Conservation (phyloP, 2,888 invertebrate genomes). For the Cartodere bifasciata region DNA sequence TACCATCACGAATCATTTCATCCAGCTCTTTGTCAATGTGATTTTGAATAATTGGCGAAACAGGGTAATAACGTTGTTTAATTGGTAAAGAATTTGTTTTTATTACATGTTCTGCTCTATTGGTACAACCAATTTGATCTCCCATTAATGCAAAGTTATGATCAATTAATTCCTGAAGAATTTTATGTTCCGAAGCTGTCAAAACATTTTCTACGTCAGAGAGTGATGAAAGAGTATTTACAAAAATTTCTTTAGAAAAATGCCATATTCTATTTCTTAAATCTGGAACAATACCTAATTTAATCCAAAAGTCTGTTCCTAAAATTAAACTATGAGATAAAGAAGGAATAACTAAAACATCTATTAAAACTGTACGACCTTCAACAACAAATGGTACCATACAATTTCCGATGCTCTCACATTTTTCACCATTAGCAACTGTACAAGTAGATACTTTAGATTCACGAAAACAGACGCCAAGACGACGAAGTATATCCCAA, state of each 20-base stretch:
- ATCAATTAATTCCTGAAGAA: not conserved
- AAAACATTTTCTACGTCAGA: not conserved
- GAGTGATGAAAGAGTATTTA: not conserved
- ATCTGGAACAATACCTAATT: slow-evolving; percentile 15
- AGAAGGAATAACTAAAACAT: slow-evolving; percentile 12
- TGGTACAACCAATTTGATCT: slow-evolving; percentile 1
- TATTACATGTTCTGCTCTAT: slow-evolving; percentile 4
- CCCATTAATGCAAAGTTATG: slow-evolving; percentile 3
- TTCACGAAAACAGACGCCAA: not conserved
- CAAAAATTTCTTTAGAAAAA: slow-evolving; percentile 7
- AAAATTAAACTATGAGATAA: slow-evolving; percentile 11
- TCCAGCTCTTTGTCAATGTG: slow-evolving; percentile 20
- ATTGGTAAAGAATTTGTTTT: slow-evolving; percentile 4
- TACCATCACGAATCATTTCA: slow-evolving; percentile 20
- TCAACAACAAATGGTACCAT: slow-evolving; percentile 10
- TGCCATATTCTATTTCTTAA: slow-evolving; percentile 13
- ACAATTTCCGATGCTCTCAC: slow-evolving; percentile 10
- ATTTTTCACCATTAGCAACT: slow-evolving; percentile 15
- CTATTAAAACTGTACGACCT: slow-evolving; percentile 9
- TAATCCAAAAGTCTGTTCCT: slow-evolving; percentile 14
- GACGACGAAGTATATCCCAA: slow-evolving; percentile 1
- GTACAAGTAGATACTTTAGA: slow-evolving; percentile 2
- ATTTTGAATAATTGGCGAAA: slow-evolving; percentile 14
- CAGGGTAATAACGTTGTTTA: slow-evolving; percentile 11
- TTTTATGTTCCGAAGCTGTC: not conserved